Evolutionary conservation across 2,888 invertebrate species (phyloP), one percentile per base, ranked within the genome.

Genomic region (Parnassius smintheus): DNA sequence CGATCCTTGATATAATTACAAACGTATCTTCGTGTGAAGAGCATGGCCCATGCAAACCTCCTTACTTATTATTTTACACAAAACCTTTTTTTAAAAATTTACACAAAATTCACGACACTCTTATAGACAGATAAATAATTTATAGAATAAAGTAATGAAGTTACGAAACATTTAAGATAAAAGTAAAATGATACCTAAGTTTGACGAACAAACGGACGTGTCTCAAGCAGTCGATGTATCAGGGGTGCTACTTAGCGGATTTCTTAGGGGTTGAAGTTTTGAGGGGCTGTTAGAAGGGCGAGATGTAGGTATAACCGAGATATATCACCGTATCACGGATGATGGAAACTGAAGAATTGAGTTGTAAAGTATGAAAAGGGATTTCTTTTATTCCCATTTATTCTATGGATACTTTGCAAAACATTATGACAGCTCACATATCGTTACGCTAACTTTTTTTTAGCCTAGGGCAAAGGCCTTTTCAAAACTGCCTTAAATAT

Each of bases 241-340:
- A 50, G 48, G 50, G 57, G 53, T 59, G 72, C 73, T 80, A 78
- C 82, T 82, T 78, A 82, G 75, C 73, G 77, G 80, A 81, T 82
- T 75, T 82, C 76, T 81, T 76, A 70, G 73, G 73, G 75, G 76
- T 71, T 69, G 68, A 72, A 75, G 71, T 78, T 74, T 76, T 75
- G 73, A 76, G 75, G 74, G 76, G 69, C 67, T 67, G 69, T 63
- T 65, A 57, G 64, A 64, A 59, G 69, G 62, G 67, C 49, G 66
- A 60, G 64, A 57, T 61, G 69, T 67, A 68, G 70, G 65, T 65
- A 64, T 68, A 70, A 63, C 49, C 66, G 66, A 67, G 68, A 66
- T 68, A 64, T 70, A 71, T 70, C 70, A 69, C 68, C 69, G 70
- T 66, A 70, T 68, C 69, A 66, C 68, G 65, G 55, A 62, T 57